These are phyloP conservation scores for Formicarius rufipectus DNA, from an alignment of 2,113 vertebrate genomes.

Conservation along the genomic window DNA sequence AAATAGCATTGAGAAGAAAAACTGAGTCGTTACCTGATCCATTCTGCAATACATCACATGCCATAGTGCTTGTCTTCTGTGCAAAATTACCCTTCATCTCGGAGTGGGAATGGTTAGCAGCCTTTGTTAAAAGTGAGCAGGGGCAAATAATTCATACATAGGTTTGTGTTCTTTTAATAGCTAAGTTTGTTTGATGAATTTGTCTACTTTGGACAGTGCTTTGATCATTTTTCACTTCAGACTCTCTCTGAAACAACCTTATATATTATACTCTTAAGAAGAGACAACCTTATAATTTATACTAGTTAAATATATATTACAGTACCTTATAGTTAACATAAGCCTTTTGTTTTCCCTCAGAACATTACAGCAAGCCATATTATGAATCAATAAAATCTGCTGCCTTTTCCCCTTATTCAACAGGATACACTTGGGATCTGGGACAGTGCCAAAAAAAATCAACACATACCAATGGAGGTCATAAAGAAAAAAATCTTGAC, in stretches of 20 bases:
- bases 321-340: constrained; percentile 38
- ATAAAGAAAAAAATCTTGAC: constrained; percentile 51
- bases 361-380: constrained; percentile 11
- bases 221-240: constrained; percentile 39
- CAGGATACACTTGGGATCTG: constrained; percentile 4
- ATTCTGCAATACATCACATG: not conserved
- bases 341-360: constrained; percentile 37
- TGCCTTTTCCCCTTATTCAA: constrained; percentile 24
- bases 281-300: constrained; percentile 42
- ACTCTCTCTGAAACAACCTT: not conserved
- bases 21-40: not conserved
- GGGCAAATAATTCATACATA: constrained; percentile 17
- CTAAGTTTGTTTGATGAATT: constrained; percentile 27
- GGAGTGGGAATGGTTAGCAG: not conserved
- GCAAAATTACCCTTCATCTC: constrained; percentile 1
- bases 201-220: constrained; percentile 21
- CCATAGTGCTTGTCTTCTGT: not conserved
- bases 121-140: constrained; percentile 4
- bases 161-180: constrained; percentile 42
- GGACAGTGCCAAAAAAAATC: constrained; percentile 51
- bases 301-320: constrained; percentile 41
- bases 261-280: constrained; percentile 23
- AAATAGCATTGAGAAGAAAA: not conserved
- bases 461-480: constrained; percentile 30
- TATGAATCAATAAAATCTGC: constrained; percentile 45